Evolutionary conservation across 2,888 invertebrate genomes (phyloP).

Genomic region (Thereva nobilitata): DNA sequence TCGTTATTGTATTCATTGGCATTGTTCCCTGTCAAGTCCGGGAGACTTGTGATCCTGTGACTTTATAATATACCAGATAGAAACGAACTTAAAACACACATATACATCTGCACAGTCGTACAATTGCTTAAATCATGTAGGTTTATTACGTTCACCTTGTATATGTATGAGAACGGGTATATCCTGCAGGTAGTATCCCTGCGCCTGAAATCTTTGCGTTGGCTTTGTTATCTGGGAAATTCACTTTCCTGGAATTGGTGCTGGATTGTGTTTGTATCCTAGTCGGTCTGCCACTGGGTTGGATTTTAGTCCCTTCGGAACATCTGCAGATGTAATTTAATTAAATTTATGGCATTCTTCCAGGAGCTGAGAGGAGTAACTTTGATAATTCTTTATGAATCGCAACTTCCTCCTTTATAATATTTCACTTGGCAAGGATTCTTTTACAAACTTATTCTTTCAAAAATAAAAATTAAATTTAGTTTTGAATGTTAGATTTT

Average conservation of each 20-base stretch:
- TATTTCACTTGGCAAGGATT: neutral
- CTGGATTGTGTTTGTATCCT: slow-evolving; percentile 9
- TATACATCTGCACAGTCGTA: neutral
- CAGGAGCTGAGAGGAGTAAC: slow-evolving; percentile 42
- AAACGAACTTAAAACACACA: slow-evolving; percentile 17
- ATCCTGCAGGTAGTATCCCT: no score
- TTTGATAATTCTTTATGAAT: slow-evolving; percentile 45
- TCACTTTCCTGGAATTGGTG: slow-evolving; percentile 5
- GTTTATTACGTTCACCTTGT: neutral
- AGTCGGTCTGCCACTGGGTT: neutral
- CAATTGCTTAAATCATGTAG: neutral
- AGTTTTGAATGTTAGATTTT: no score
- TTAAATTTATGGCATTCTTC: slow-evolving; percentile 47
- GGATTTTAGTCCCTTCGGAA: slow-evolving; percentile 33
- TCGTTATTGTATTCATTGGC: slow-evolving; percentile 58
- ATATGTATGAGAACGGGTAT: no score
- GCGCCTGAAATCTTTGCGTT: neutral
- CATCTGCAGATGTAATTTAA: slow-evolving; percentile 49
- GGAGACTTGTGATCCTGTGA: slow-evolving; percentile 42
- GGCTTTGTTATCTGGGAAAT: slow-evolving; percentile 20
- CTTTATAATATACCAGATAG: slow-evolving; percentile 44
- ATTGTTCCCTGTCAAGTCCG: slow-evolving; percentile 50
- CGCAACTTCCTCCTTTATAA: slow-evolving; percentile 11
- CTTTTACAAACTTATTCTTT: no score
- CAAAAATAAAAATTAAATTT: no score